A percentile compares a stretch with the other conserved stretches of the same genome.
phyloP scores from a whole-genome alignment of 2,888 invertebrate species.

The Papilio protenor region DNA sequence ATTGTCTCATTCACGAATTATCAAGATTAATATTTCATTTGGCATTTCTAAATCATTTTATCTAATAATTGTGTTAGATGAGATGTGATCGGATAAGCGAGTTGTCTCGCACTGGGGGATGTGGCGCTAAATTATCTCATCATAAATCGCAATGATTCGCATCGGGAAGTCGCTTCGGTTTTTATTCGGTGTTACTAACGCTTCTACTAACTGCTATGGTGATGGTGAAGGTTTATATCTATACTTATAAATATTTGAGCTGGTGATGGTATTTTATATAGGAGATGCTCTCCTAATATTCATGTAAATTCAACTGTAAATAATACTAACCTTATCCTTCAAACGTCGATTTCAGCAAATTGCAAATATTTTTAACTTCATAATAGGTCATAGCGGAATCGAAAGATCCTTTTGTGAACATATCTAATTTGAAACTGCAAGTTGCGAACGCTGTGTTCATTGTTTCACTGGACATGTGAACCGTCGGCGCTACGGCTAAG shows the following conservation, averaged over 20 bases:
- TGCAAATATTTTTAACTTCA: not conserved
- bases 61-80: slow-evolving; percentile 58
- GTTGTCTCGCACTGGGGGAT: slow-evolving; percentile 72
- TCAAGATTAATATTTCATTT: slow-evolving; percentile 70
- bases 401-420: slow-evolving; percentile 34
- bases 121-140: slow-evolving; percentile 68
- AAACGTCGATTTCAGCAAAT: not conserved
- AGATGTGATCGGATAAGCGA: slow-evolving; percentile 81
- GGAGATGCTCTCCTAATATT: too few species aligned
- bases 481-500: slow-evolving; percentile 67
- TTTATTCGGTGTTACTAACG: slow-evolving; percentile 56
- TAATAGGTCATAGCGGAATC: slow-evolving; percentile 9
- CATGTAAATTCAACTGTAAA: not conserved
- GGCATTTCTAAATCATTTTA: slow-evolving; percentile 65
- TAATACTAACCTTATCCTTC: not conserved
- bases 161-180: slow-evolving; percentile 61
- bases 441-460: slow-evolving; percentile 44
- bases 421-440: slow-evolving; percentile 45
- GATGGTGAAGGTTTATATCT: slow-evolving; percentile 57
- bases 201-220: slow-evolving; percentile 57
- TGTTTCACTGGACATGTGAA: slow-evolving; percentile 63
- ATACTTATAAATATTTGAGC: not conserved
- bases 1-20: slow-evolving; percentile 72
- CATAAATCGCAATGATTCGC: slow-evolving; percentile 48
- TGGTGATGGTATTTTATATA: slow-evolving; percentile 4